These are phyloP conservation scores for Hirtodrosophila trivittata DNA, from an alignment of 2,888 invertebrate genomes.

Conservation along the genomic window DNA sequence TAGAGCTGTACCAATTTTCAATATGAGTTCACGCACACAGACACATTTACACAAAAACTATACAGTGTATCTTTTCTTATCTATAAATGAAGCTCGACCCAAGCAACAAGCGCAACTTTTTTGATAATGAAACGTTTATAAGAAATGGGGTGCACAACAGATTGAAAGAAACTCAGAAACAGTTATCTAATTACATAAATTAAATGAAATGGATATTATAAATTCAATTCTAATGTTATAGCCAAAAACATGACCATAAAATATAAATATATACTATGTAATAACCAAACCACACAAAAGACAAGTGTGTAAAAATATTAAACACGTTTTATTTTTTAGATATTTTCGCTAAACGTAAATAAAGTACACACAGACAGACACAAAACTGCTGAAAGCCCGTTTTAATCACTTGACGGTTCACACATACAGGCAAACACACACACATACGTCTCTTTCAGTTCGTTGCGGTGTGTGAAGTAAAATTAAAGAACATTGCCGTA, in stretches of 20 bases:
- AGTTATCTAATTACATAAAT: not conserved
- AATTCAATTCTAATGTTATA: conserved; percentile 1
- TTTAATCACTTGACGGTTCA: conserved; percentile 44
- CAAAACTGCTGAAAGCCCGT: conserved; percentile 17
- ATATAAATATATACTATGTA: no score
- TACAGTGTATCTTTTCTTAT: conserved; percentile 37
- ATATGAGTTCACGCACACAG: conserved; percentile 24
- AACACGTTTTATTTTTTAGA: conserved; percentile 60
- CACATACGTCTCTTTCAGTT: not conserved
- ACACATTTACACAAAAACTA: not conserved
- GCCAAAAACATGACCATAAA: conserved; percentile 54
- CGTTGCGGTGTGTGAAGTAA: conserved; percentile 47
- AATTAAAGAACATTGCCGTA: conserved; percentile 70
- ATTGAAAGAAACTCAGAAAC: conserved; percentile 19
- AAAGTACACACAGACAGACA: conserved; percentile 15
- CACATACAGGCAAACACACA: no score
- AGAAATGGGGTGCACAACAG: conserved; percentile 37
- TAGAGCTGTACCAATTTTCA: conserved; percentile 72
- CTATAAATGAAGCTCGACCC: conserved; percentile 45
- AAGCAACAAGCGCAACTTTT: conserved; percentile 36
- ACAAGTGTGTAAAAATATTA: conserved; percentile 58
- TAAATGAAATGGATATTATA: no score
- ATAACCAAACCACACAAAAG: no score
- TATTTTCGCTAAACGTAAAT: conserved; percentile 45
- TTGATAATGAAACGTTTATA: conserved; percentile 44